Evolutionary conservation across 2,888 invertebrate species (phyloP), one percentile per base, ranked within the genome.

Genomic region (Saturnia japonica): DNA sequence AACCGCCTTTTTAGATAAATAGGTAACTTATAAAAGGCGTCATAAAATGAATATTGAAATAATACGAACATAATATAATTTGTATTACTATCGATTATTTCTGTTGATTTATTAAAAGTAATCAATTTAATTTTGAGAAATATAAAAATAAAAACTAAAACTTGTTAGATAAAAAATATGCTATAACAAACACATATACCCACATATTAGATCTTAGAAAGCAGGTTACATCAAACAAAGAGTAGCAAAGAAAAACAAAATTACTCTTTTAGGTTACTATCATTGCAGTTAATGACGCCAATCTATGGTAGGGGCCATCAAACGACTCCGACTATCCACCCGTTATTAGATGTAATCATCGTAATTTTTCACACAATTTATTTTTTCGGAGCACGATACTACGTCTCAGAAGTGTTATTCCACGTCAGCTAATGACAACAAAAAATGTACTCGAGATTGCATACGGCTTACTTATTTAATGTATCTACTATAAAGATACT

Each of bases 351-450:
- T 85, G 90, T 92, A 93, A 94, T 93, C 93, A 92, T 92, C 88
- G 91, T 92, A 91, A 93, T 93, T 93, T 93, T 94, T 93, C 93
- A 93, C 94, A 92, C 93, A 92, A 91, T 93, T 91, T 91, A 88
- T 91, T 93, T 91, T 90, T 91, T 88, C 84, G 77, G 85, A 82
- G 83, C 82, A 82, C 86, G 85, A 82, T 87, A 88, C 86, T 85
- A 82, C 80, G 80, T 80, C 82, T 85, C 83, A 80, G 81, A 83
- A 87, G 87, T 88, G 88, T 89, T 89, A 87, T 88, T 90, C 87
- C 87, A 87, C 88, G 89, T 90, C 91, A 85, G 86, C 90, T 93
- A 93, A 93, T 93, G 91, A 91, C 85, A 88, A 90, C 89, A 93
- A 93, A 92, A 93, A 93, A 91, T 85, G 76, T 68, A 79, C 72